phyloP scores from a whole-genome alignment of 2,113 vertebrate species.

The Xenopus borealis region DNA sequence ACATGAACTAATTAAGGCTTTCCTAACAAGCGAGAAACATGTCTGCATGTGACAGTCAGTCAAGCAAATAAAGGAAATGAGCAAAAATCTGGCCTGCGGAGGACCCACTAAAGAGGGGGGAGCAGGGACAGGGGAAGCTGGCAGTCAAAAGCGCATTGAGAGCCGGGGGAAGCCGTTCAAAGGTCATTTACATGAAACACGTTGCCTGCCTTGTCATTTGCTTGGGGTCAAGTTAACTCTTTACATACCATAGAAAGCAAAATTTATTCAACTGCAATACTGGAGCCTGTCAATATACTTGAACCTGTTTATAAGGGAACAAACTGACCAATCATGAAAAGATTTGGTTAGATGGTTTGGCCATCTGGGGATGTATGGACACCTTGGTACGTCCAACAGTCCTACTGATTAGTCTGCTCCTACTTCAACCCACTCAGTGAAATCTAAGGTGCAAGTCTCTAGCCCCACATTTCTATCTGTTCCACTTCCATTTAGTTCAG shows the following conservation, averaged over 20 bases:
- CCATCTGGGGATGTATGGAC: too few relatives aligned
- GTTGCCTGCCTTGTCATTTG: conserved; percentile 32
- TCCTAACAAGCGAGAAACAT: conserved; percentile 79
- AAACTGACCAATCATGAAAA: too few relatives aligned
- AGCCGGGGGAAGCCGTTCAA: conserved; percentile 73
- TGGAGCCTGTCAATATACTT: too few relatives aligned
- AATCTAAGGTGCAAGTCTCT: too few relatives aligned
- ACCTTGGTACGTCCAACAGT: too few relatives aligned
- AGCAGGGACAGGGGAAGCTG: conserved; percentile 65
- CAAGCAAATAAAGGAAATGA: conserved; percentile 92
- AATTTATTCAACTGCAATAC: neutral
- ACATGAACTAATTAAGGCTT: conserved; percentile 89
- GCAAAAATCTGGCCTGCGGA: conserved; percentile 86
- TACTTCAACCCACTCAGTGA: too few relatives aligned
- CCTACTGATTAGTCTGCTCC: too few relatives aligned
- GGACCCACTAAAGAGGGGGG: conserved; percentile 54
- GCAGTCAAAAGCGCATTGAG: conserved; percentile 87
- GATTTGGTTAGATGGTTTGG: too few relatives aligned
- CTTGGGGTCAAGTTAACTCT: conserved; percentile 31
- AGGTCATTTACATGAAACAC: conserved; percentile 84
- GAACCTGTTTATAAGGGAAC: too few relatives aligned
- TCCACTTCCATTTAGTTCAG: too few relatives aligned
- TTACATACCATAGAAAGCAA: neutral
- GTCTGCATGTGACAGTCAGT: conserved; percentile 97
- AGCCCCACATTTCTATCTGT: too few relatives aligned